Evolutionary conservation across 2,797 vertebrate species (phyloP), one percentile per base, ranked within the genome.

Genomic region (Dendrocincla fuliginosa): DNA sequence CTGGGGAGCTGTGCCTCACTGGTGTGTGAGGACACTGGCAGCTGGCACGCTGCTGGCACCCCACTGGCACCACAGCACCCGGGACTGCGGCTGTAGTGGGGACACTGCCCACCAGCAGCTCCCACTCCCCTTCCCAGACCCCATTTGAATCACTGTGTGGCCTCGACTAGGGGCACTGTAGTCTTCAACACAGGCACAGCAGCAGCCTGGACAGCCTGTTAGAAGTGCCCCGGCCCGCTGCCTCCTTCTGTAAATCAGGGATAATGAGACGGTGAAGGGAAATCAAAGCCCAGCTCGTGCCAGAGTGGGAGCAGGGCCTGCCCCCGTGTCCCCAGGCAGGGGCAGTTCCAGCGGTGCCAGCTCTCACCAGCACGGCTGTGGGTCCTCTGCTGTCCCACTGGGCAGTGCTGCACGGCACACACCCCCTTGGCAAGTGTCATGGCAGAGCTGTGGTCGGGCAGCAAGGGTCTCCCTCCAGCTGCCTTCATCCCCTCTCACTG

Each of bases 141-240:
- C 88, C 55, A 84, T 94, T 71, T 96, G 97, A 96, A 97, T 98
- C 97, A 98, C 96, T 97, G 94, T 17, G n/a, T 76, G 56, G 89
- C 76, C 82, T 64, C n/a, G 74, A 97, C 97, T 96, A 96, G 50
- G 68, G 98, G 98, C 97, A 95, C 97, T 27, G 89, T 95, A 95
- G 96, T 95, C 97, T 97, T 98, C 98, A 89, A 98, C 90, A 74
- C 98, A 98, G 98, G 98, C 98, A 97, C 98, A 97, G 97, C 98
- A 98, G 98, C 97, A 98, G 97, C 98, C 93, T 98, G 52, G 96
- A 91, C 87, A 94, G 97, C 96, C 97, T 95, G 97, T 86, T 97
- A 92, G 95, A 97, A 96, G 96, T 87, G 94, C 79, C 95, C 98
- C 96, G 95, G 96, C 97, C 97, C 91, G 97, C 98, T 94, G 97